Evolutionary conservation across 2,113 vertebrate species (phyloP).

Genomic region (Ictalurus furcatus): DNA sequence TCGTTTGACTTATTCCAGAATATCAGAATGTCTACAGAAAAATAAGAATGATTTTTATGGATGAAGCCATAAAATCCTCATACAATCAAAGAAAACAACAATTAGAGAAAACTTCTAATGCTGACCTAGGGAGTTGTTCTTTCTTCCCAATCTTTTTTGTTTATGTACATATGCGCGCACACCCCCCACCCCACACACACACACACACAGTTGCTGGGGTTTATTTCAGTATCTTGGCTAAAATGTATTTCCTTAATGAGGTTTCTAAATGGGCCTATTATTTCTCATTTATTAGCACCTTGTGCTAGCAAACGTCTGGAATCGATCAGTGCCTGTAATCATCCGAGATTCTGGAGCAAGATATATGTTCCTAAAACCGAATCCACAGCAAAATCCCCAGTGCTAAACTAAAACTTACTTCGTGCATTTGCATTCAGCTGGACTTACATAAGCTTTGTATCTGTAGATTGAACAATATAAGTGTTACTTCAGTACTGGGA

Average conservation of each 20-base stretch:
- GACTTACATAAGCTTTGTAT: background rate
- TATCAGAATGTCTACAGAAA: background rate
- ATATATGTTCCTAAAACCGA: background rate
- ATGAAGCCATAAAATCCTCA: background rate
- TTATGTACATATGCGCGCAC: background rate
- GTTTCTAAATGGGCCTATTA: conserved; percentile 64
- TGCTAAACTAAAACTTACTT: background rate
- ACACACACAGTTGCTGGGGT: conserved; percentile 32
- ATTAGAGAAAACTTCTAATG: conserved; percentile 2
- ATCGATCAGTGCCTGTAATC: conserved; percentile 53
- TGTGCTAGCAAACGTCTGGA: conserved; percentile 50
- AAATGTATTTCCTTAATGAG: conserved; percentile 69
- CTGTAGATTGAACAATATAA: background rate
- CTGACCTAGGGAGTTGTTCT: conserved; percentile 7
- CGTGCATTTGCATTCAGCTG: background rate
- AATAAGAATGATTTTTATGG: background rate
- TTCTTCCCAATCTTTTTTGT: conserved; percentile 13
- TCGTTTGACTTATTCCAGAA: background rate
- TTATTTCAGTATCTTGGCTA: conserved; percentile 56
- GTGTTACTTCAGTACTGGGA: background rate
- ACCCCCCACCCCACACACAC: background rate
- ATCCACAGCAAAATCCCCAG: background rate
- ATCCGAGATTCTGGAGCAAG: conserved; percentile 44
- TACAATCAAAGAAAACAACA: background rate
- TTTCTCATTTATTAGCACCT: conserved; percentile 61